Evolutionary conservation across 2,113 vertebrate species (phyloP).

Genomic region (Pteropus alecto): DNA sequence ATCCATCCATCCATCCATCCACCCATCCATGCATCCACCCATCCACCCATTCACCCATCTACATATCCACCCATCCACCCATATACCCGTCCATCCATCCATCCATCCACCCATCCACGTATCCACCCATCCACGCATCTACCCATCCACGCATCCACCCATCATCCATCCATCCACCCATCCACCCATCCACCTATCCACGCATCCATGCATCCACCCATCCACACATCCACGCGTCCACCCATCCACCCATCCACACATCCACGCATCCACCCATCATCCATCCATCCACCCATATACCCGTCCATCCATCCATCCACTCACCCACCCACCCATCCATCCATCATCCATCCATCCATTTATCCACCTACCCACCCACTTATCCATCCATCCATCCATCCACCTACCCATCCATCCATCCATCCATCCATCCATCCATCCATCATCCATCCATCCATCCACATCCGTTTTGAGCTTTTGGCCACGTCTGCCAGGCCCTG

Average conservation of each 20-base stretch:
- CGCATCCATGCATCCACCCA: not conserved
- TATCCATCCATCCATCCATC: too few species aligned
- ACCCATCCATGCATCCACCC: too few species aligned
- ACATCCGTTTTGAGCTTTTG: too few species aligned
- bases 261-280: too few species aligned
- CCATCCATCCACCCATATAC: not conserved
- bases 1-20: too few species aligned
- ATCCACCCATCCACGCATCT: not conserved
- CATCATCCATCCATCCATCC: not conserved
- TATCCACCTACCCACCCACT: rapidly evolving
- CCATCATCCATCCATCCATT: not conserved
- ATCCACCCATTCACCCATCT: rapidly evolving
- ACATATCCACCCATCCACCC: not conserved
- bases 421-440: not conserved
- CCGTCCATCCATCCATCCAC: too few species aligned
- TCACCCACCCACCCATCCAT: rapidly evolving
- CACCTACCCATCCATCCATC: not conserved
- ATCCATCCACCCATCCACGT: not conserved
- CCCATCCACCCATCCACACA: rapidly evolving
- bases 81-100: not conserved
- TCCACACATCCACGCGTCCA: not conserved
- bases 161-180: not conserved
- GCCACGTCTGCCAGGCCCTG: not conserved
- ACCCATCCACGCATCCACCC: not conserved
- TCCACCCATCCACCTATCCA: too few species aligned